A percentile compares a stretch with the other conserved stretches of the same genome.
Conservation (phyloP, 2,113 vertebrate species). For the Hystrix brachyura region DNA sequence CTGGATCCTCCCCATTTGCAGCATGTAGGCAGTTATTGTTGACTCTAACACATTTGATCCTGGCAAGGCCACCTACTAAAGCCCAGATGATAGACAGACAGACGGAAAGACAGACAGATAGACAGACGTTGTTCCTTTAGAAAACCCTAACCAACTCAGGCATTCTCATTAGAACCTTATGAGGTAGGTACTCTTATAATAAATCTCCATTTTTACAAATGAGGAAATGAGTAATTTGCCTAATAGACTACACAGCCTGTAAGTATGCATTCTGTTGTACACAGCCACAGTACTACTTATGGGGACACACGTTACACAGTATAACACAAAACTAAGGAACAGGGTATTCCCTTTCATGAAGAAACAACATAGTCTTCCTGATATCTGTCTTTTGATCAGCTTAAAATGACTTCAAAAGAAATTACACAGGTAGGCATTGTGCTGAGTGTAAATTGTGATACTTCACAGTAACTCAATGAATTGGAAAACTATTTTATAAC, state of each 20-base stretch:
- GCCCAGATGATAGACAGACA: neutral
- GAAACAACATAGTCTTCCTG: neutral
- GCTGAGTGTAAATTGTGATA: neutral
- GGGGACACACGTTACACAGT: neutral
- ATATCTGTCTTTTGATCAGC: neutral
- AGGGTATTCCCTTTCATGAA: neutral
- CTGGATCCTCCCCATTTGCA: neutral
- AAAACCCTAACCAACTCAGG: neutral
- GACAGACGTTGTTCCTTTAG: neutral
- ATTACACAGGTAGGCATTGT: neutral
- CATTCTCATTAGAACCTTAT: neutral
- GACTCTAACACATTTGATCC: neutral
- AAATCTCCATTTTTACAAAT: neutral
- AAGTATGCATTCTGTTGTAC: neutral
- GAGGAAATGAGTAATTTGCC: neutral
- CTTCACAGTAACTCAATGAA: neutral
- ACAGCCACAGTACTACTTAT: neutral
- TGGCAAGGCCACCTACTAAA: neutral
- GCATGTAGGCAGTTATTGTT: neutral
- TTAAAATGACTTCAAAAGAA: neutral
- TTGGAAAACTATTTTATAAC: neutral
- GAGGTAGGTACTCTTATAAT: neutral
- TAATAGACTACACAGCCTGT: neutral
- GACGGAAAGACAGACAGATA: neutral
- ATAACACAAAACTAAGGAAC: neutral